Percentiles rank a stretch among this genome's conserved stretches.
phyloP scores from a whole-genome alignment of 2,888 invertebrate genomes.

The Chloromyia formosa region DNA sequence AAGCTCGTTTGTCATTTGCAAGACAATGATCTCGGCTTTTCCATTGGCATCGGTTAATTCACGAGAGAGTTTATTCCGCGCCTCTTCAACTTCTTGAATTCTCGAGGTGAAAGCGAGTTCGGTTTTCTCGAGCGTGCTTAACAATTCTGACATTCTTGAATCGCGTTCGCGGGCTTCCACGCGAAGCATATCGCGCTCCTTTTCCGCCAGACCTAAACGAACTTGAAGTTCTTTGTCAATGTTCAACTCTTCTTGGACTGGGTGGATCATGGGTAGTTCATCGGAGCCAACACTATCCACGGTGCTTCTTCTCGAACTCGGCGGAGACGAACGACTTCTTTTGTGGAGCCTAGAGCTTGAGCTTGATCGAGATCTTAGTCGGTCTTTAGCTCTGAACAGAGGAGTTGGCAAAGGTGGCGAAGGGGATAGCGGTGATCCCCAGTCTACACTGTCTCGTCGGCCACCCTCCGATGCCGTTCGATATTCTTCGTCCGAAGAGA shows the following conservation, averaged over 20 bases:
- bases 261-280: conserved; percentile 62
- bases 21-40: conserved; percentile 75
- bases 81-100: conserved; percentile 76
- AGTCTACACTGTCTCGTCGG: conserved; percentile 82
- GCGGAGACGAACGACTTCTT: conserved; percentile 71
- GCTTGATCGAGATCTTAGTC: conserved; percentile 66
- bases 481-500: conserved; percentile 88
- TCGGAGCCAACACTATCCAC: conserved; percentile 73
- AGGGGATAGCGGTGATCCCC: conserved; percentile 77
- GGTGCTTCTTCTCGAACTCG: conserved; percentile 70
- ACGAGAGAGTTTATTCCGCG: conserved; percentile 71
- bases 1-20: conserved; percentile 74
- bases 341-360: conserved; percentile 68
- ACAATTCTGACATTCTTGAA: conserved; percentile 79
- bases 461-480: conserved; percentile 86
- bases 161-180: conserved; percentile 78
- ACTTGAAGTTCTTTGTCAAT: conserved; percentile 72
- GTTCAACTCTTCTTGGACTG: conserved; percentile 60
- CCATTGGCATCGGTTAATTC: conserved; percentile 75
- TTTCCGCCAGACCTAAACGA: conserved; percentile 75
- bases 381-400: conserved; percentile 72
- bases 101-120: conserved; percentile 78
- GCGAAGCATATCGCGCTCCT: conserved; percentile 76
- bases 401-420: conserved; percentile 73
- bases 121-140: conserved; percentile 77